phyloP scores from a whole-genome alignment of 2,113 vertebrate species.

The Camelus bactrianus region DNA sequence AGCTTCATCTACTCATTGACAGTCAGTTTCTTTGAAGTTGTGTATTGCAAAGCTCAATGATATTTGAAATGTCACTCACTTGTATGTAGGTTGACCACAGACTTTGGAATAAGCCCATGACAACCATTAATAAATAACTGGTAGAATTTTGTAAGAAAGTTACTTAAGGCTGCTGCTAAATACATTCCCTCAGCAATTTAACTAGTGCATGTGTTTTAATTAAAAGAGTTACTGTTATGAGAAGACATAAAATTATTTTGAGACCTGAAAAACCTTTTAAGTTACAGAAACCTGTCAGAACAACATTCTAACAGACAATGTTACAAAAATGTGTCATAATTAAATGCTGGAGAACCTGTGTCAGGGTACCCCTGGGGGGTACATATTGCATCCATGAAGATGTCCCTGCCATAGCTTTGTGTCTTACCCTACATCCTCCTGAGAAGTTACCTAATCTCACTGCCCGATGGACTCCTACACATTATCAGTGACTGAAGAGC shows the following conservation, averaged over 20 bases:
- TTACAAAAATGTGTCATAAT: not conserved
- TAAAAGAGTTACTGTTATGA: not conserved
- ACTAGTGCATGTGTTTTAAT: not conserved
- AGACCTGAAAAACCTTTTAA: not conserved
- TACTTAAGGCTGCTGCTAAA: not conserved
- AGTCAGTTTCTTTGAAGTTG: not conserved
- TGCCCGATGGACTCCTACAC: not conserved
- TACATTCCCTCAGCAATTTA: not conserved
- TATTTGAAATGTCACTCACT: not conserved
- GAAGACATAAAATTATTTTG: not conserved
- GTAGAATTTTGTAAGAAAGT: not conserved
- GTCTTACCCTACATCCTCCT: rapidly evolving
- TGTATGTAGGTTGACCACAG: not conserved
- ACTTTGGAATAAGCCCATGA: not conserved
- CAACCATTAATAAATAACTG: not conserved
- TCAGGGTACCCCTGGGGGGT: not conserved
- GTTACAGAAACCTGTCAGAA: not conserved
- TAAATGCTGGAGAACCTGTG: not conserved
- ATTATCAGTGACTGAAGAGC: not conserved
- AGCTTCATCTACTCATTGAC: not conserved
- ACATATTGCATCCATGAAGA: not conserved
- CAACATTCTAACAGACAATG: not conserved
- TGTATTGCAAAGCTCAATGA: not conserved
- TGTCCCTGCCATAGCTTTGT: not conserved
- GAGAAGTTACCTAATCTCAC: not conserved